Evolutionary conservation across 2,888 invertebrate species (phyloP).

Genomic region (Tineola bisselliella): DNA sequence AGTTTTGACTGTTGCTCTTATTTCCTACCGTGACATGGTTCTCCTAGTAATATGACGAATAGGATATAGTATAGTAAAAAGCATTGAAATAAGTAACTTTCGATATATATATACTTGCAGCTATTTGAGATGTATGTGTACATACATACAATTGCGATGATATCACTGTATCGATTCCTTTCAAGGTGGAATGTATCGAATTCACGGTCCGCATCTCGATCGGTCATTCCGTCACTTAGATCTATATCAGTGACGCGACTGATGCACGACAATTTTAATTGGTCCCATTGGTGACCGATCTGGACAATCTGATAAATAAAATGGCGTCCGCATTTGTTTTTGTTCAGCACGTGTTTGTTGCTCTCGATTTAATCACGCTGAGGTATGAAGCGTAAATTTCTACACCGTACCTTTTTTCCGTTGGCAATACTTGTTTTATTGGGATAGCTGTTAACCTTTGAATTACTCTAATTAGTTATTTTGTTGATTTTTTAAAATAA

Average conservation of each 20-base stretch:
- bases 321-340: slow-evolving; percentile 15
- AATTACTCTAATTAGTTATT: too few species aligned
- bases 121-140: not conserved
- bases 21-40: too few species aligned
- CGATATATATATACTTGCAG: too few species aligned
- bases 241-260: slow-evolving; percentile 44
- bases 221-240: slow-evolving; percentile 13
- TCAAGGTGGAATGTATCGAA: slow-evolving; percentile 9
- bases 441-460: too few species aligned
- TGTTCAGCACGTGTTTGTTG: slow-evolving; percentile 14
- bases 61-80: too few species aligned
- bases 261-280: slow-evolving; percentile 68
- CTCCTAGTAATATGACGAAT: too few species aligned
- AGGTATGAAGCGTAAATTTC: not conserved
- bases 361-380: not conserved
- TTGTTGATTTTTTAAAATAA: too few species aligned
- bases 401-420: not conserved
- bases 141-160: not conserved
- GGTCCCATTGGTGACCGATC: slow-evolving; percentile 27
- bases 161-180: slow-evolving; percentile 4
- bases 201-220: slow-evolving; percentile 11
- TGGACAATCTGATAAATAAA: slow-evolving; percentile 14
- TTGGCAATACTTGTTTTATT: not conserved
- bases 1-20: not conserved
- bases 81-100: too few species aligned